Evolutionary conservation across 2,888 invertebrate species (phyloP).

Genomic region (Leptura quadrifasciata): DNA sequence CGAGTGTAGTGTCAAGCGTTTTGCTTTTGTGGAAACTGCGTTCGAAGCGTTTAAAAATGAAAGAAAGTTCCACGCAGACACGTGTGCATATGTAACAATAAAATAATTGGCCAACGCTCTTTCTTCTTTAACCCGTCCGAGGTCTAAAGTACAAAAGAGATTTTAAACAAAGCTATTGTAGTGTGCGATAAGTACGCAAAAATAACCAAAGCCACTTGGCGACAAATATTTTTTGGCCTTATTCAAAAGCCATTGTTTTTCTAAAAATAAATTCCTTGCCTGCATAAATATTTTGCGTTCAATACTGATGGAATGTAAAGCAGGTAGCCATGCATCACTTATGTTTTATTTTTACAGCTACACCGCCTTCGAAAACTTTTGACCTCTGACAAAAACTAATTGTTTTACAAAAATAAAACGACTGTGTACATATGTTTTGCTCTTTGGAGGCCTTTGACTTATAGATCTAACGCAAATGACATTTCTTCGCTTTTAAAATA

Average conservation of each 20-base stretch:
- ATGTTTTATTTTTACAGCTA: slow-evolving; percentile 8
- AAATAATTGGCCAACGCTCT: no score
- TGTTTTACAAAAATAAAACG: not conserved
- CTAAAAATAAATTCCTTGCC: not conserved
- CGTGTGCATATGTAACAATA: no score
- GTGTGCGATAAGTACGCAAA: not conserved
- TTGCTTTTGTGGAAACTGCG: no score
- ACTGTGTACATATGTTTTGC: slow-evolving; percentile 13
- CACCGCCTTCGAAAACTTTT: not conserved
- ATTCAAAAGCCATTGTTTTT: not conserved
- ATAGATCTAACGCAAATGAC: not conserved
- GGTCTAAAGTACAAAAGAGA: not conserved
- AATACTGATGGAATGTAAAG: not conserved
- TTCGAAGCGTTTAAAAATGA: no score
- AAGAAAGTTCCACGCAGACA: no score
- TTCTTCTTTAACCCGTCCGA: no score
- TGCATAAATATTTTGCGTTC: not conserved
- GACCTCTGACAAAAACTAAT: slow-evolving; percentile 19
- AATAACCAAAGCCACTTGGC: not conserved
- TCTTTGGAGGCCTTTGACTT: slow-evolving; percentile 1
- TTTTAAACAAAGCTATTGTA: not conserved
- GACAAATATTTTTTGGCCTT: not conserved
- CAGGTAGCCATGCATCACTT: not conserved
- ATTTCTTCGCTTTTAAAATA: not conserved
- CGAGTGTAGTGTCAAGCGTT: no score